phyloP scores from a whole-genome alignment of 2,888 invertebrate species.

The Allacma fusca region DNA sequence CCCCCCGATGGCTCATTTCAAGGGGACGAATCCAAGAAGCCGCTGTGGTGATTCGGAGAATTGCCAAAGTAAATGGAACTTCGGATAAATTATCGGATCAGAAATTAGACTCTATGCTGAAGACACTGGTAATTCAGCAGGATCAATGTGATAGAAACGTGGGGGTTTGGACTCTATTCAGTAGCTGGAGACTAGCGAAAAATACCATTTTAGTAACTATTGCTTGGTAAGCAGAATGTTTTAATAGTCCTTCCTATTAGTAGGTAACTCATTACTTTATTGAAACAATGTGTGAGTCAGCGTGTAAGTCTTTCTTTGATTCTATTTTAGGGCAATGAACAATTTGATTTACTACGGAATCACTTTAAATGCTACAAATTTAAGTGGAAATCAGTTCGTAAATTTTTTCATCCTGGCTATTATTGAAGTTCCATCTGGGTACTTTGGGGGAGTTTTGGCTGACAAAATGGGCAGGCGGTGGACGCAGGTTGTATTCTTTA shows the following conservation, averaged over 20 bases:
- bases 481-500: conserved; percentile 66
- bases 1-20: conserved; percentile 61
- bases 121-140: conserved; percentile 31
- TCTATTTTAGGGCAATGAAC: conserved; percentile 61
- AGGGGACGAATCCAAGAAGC: conserved; percentile 55
- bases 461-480: conserved; percentile 68
- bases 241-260: background rate
- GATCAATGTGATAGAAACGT: conserved; percentile 30
- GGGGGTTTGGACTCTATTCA: conserved; percentile 50
- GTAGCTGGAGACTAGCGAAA: conserved; percentile 46
- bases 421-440: conserved; percentile 72
- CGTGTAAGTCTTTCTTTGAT: conserved; percentile 23
- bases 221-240: conserved; percentile 38
- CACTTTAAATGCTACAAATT: conserved; percentile 62
- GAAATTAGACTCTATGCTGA: conserved; percentile 41
- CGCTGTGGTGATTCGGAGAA: conserved; percentile 49
- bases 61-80: conserved; percentile 54
- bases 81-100: conserved; percentile 38
- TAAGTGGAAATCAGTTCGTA: conserved; percentile 73
- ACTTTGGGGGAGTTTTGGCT: conserved; percentile 68
- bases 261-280: background rate
- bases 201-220: conserved; percentile 51
- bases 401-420: conserved; percentile 73
- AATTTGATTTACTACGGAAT: conserved; percentile 63
- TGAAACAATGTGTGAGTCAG: too few species aligned